Conservation (phyloP, 2,113 vertebrate species). For the Sialia sialis region DNA sequence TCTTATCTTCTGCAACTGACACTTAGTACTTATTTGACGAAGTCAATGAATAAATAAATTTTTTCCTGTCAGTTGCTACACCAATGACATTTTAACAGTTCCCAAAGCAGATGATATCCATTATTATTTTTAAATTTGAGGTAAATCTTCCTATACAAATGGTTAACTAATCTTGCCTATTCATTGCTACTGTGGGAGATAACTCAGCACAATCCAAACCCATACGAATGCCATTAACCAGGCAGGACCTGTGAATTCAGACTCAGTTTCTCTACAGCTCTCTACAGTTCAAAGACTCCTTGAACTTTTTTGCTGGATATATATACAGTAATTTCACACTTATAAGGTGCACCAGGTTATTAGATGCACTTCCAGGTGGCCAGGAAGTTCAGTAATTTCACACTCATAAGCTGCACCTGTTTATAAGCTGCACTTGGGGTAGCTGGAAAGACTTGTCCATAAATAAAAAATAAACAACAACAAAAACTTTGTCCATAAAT, state of each 20-base stretch:
- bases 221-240: background rate
- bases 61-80: background rate
- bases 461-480: too few relatives aligned
- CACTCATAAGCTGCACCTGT: too few relatives aligned
- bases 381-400: too few relatives aligned
- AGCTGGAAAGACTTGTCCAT: too few relatives aligned
- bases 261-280: background rate
- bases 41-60: background rate
- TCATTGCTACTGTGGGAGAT: background rate
- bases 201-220: background rate
- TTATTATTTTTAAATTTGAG: background rate
- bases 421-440: too few relatives aligned
- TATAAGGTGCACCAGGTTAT: too few relatives aligned
- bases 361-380: too few relatives aligned
- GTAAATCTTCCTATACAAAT: background rate
- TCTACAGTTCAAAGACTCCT: background rate
- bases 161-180: background rate
- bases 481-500: too few relatives aligned
- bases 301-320: background rate
- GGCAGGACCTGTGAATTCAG: background rate
- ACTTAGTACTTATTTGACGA: background rate
- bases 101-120: background rate
- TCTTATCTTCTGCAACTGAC: background rate
- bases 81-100: background rate
- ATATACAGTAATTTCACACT: too few relatives aligned